Base-by-base conservation (phyloP, 2,113 vertebrate genomes). In the Tor tambroides region DNA sequence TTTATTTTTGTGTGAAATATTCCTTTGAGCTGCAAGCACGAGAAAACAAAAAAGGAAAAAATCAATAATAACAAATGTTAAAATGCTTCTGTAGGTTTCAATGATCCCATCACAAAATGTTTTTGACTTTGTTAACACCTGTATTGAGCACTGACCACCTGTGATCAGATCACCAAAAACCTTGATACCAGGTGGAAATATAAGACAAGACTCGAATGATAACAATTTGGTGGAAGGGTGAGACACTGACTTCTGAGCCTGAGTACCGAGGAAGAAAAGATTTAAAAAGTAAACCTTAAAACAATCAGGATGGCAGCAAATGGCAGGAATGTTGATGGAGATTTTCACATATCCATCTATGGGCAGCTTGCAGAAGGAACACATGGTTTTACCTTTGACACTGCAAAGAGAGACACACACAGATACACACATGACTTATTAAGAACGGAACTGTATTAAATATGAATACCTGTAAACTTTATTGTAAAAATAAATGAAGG, bases 221-320 rank as follows among this genome's bases (percentile, higher is more conserved):
- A 41, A 74, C 10, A 6, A 23, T 35, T 41, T 41, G 35, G 8
- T 4, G 9, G 2, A 41, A 41, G 9, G 17, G 4, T 72, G 35
- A 72, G 19, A 72, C 32, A 23, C 32, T 72, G 19, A 21, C 35
- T 38, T 72, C 69, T 72, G 9, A 72, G 1, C 17, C 32, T 74
- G 35, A 74, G 35, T 46, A 46, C 43, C 0, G 43, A 43, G 6
- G 32, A 51, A 28, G n/a, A 79, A 69, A 38, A 84, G 1, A 54
- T 12, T 21, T 5, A 75, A 77, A 30, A n/a, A 67, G 6, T 17
- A 26, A 86, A 94, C 94, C 94, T 92, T 90, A 1, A 95, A 87
- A 80, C 94, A 94, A 0, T 92, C 90, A 2, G 86, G 49, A 41
- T 95, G 94, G 88, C 85, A 91, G 54, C 2, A 81, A 23, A 92